Percentiles rank a stretch among this genome's conserved stretches.
These are phyloP conservation scores for Apamea anceps DNA, from an alignment of 2,888 invertebrate species.

Conservation along the genomic window DNA sequence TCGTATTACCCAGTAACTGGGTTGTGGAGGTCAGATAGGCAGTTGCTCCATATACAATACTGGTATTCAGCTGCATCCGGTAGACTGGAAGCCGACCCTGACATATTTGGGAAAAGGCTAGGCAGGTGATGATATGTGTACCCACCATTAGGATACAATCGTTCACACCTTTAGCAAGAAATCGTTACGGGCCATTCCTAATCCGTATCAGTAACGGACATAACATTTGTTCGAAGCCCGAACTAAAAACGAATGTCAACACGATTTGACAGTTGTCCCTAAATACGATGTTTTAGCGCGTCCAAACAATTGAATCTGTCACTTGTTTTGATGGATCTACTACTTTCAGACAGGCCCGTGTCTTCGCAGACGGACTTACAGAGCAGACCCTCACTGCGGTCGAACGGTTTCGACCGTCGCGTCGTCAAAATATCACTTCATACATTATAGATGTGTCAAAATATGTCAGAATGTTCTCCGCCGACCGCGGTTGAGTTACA, in stretches of 20 bases:
- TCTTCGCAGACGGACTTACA: background rate
- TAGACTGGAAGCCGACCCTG: too few species aligned
- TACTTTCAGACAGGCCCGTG: background rate
- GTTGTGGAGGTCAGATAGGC: too few species aligned
- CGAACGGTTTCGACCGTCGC: background rate
- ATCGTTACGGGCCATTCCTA: background rate
- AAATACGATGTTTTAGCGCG: too few species aligned
- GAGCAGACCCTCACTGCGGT: background rate
- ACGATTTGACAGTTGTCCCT: background rate
- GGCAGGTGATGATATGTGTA: background rate
- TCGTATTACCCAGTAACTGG: too few species aligned
- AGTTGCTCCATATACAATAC: too few species aligned
- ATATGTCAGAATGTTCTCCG: constrained; percentile 2
- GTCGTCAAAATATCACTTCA: background rate
- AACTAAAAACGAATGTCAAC: background rate
- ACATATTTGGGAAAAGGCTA: too few species aligned
- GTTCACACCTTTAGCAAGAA: background rate
- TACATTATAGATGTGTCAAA: background rate
- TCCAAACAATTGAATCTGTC: too few species aligned
- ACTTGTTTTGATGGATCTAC: background rate
- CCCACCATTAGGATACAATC: background rate
- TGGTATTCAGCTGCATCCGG: too few species aligned
- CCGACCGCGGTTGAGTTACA: background rate
- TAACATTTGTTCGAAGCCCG: too few species aligned
- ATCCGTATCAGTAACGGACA: too few species aligned